Evolutionary conservation across 2,888 invertebrate species (phyloP).

Genomic region (Habrosyne pyritoides): DNA sequence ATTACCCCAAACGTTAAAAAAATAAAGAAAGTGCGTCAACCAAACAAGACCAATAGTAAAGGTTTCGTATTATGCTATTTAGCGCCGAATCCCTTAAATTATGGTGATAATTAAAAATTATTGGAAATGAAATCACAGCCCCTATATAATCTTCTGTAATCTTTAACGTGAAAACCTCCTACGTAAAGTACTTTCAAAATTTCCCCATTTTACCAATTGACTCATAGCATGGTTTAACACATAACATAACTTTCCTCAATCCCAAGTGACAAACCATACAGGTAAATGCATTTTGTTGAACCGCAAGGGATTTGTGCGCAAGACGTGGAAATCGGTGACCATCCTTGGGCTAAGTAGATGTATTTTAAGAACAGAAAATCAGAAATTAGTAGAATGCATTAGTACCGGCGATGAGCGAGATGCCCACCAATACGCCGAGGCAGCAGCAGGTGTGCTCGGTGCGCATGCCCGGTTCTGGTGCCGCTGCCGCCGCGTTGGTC

Average conservation of each 20-base stretch:
- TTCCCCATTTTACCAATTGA: not conserved
- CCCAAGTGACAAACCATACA: not conserved
- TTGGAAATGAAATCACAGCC: not conserved
- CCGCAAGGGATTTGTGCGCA: not conserved
- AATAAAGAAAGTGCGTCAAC: too few relatives aligned
- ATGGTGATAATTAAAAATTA: too few relatives aligned
- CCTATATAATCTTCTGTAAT: not conserved
- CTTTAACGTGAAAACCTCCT: not conserved
- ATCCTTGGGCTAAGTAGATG: not conserved
- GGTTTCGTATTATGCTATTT: too few relatives aligned
- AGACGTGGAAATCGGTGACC: not conserved
- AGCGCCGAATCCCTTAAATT: too few relatives aligned
- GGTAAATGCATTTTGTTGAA: not conserved
- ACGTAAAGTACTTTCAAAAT: not conserved
- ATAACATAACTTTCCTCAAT: not conserved
- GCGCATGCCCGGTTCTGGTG: conserved; percentile 60
- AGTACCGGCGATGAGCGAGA: conserved; percentile 80
- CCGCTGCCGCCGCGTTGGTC: conserved; percentile 68
- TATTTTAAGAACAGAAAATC: too few relatives aligned
- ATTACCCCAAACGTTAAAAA: too few relatives aligned
- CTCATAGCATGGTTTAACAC: not conserved
- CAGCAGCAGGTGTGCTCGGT: conserved; percentile 80
- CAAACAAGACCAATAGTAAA: too few relatives aligned
- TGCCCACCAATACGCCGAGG: conserved; percentile 80
- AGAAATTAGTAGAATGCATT: too few relatives aligned